Base-by-base conservation (phyloP, 2,888 invertebrate genomes). In the Pomacea canaliculata region DNA sequence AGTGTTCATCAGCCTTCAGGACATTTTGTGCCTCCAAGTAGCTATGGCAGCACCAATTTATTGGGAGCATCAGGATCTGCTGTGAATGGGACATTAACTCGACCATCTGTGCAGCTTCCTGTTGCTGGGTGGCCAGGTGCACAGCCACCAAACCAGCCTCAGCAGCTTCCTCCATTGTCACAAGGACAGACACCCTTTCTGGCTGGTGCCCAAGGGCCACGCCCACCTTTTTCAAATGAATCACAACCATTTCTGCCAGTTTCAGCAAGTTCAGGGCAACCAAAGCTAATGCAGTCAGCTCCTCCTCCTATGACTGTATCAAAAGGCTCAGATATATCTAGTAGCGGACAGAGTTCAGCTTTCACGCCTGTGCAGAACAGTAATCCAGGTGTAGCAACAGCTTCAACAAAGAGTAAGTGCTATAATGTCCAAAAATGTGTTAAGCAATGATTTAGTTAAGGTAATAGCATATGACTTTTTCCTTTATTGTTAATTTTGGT, bases 281-380 rank as follows among this genome's bases (percentile, higher is more conserved):
- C 71, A 37, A 49, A 23, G 16, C 49, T 51, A 27, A 51, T 60
- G n/a, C 71, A 72, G 72, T 46, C 73, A 7, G 75, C 56, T 51
- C 51, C 49, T 8, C 69, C 72, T 23, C 60, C 78, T 60, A 73
- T 51, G 66, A 73, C 68, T 70, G n/a, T 70, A 62, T 23, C 76
- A 49, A 49, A 60, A 67, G 63, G 68, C 37, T 69, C 72, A 62
- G 49, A 19, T 49, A 19, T 62, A 37, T 48, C 71, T 69, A 66
- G 56, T 63, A 56, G 23, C 59, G 72, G 70, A 59, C 49, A 46
- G 10, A 63, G 72, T 67, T 56, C 48, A 16, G 70, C 66, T 23
- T 60, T 72, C 51, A 48, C 73, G 37, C n/a, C 71, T 70, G 27
- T 49, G 56, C 23, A 37, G n/a, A 70, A 46, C 62, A 23, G n/a